phyloP scores from a whole-genome alignment of 2,113 vertebrate genomes.

The Ursus arctos region DNA sequence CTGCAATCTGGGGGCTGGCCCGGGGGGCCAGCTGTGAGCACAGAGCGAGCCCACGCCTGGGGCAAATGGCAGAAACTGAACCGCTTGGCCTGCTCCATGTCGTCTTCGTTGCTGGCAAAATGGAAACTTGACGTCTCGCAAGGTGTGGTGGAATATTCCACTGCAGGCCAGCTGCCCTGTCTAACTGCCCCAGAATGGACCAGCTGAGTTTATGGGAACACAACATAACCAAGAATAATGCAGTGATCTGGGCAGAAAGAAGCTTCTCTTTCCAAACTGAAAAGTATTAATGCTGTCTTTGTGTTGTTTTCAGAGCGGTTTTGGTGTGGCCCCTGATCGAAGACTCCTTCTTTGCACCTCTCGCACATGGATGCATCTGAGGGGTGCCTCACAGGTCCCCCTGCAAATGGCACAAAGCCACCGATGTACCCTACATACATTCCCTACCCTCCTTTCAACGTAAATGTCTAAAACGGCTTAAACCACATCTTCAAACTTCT shows the following conservation, averaged over 20 bases:
- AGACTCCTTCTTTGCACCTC: not conserved
- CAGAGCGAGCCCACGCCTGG: not conserved
- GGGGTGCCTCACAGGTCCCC: accelerated
- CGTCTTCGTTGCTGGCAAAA: not conserved
- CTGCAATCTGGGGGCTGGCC: not conserved
- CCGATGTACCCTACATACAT: accelerated
- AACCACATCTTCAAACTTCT: not conserved
- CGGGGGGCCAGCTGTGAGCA: not conserved
- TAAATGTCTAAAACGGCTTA: not conserved
- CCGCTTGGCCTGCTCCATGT: accelerated
- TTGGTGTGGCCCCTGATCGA: not conserved
- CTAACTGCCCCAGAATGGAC: not conserved
- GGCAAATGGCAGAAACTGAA: not conserved
- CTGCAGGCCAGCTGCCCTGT: too few relatives aligned
- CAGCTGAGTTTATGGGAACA: not conserved
- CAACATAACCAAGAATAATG: not conserved
- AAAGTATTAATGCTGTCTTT: not conserved
- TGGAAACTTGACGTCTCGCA: not conserved
- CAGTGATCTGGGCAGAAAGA: not conserved
- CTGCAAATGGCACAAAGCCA: not conserved
- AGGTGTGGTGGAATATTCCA: not conserved
- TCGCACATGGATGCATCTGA: not conserved
- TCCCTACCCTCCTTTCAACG: not conserved
- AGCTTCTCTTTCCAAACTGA: not conserved
- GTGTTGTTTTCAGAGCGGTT: not conserved